Percentiles rank a stretch among this genome's conserved stretches.
phyloP scores from a whole-genome alignment of 2,113 vertebrate species.

The Puntigrus tetrazona region DNA sequence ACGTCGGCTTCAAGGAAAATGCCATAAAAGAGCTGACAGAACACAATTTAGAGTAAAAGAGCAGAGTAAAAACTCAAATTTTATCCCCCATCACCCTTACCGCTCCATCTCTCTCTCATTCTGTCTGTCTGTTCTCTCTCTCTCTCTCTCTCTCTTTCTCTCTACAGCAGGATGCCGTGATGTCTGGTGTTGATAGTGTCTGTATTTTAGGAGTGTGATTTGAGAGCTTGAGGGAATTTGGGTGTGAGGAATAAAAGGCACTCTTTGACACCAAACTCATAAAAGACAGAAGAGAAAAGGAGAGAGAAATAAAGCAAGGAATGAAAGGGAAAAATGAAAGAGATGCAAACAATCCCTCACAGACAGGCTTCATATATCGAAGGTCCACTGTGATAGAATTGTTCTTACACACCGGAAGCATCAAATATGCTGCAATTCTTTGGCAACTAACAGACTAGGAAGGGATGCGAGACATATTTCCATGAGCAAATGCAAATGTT shows the following conservation, averaged over 20 bases:
- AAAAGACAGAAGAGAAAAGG: background rate
- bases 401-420: background rate
- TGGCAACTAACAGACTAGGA: conserved; percentile 3
- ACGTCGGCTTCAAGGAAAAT: background rate
- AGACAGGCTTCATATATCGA: background rate
- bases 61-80: conserved; percentile 1
- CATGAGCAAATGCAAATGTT: background rate
- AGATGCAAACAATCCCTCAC: conserved; percentile 3
- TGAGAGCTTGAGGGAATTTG: conserved; percentile 28
- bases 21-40: conserved; percentile 4
- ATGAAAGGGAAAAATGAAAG: background rate
- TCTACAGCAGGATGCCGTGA: conserved; percentile 5
- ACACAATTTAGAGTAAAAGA: conserved; percentile 26
- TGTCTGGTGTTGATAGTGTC: conserved; percentile 8
- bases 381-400: conserved; percentile 16
- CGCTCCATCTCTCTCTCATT: background rate
- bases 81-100: conserved; percentile 5
- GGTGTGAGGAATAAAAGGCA: conserved; percentile 24
- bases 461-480: background rate
- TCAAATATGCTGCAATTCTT: background rate
- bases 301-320: background rate
- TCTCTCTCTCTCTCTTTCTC: conserved; percentile 1
- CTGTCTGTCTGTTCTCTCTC: background rate
- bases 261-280: conserved; percentile 9
- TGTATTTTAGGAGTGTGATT: conserved; percentile 32